Evolutionary conservation across 53 echinoderm and acorn worm species (phyloP), one percentile per base, ranked within the genome.

Genomic region (Temnopleurus reevesii): DNA sequence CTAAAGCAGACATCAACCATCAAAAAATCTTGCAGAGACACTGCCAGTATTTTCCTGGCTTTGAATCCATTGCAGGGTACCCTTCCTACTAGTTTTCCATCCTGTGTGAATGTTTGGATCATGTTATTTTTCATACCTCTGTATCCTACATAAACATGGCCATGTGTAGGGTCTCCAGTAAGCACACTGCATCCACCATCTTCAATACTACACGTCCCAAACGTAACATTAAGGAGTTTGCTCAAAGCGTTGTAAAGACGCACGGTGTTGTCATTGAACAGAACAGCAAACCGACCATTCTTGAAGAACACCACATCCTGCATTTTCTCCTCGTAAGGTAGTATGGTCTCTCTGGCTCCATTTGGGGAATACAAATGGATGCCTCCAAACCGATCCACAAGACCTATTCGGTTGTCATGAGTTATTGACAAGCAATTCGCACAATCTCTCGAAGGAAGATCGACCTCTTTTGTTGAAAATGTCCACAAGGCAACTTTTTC

Each of bases 361-460:
- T 18, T 46, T 27, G 49, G 28, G 2, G 49, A 79, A 18, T 79
- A 79, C 49, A 79, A 18, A 17, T 79, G 79, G 49, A 79, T 79
- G 5, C 79, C 79, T 46, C 77, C 79, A 28, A 79, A 79, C 1
- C 79, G 79, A 49, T 79, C 79, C 28, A 79, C 79, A 29, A 79
- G 46, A 15, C 46, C 79, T 6, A 79, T 49, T 49, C 79, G 26
- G 29, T 79, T 79, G 49, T 79, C 79, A 12, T 27, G 49, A 13
- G 79, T 79, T 27, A 47, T 41, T 17, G 49, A 24, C 47, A 79
- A 21, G 45, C 79, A 46, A 30, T 79, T 30, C 46, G 79, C 51
- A 12, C 49, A 79, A 49, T 79, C 79, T 28, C 12, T 46, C 4
- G 79, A 79, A 26, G 79, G 79, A 46, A 79, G 79, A 23, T 49